phyloP scores from a whole-genome alignment of 2,797 vertebrate genomes.

The Enteromius radiatus region DNA sequence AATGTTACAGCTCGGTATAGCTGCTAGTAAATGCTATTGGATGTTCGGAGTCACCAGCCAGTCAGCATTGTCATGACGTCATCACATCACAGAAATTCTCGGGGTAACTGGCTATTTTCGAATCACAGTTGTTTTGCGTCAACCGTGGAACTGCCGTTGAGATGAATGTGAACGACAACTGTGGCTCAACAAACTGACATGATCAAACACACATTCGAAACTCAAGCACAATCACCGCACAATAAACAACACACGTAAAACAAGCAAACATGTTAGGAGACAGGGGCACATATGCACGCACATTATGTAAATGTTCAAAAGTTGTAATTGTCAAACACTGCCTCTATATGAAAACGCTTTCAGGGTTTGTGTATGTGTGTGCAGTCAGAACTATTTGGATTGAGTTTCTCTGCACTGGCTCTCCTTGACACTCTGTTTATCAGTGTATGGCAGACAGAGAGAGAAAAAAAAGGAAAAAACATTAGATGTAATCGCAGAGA shows the following conservation, averaged over 20 bases:
- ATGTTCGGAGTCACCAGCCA: neutral
- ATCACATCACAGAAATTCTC: neutral
- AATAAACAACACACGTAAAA: slow-evolving; percentile 29
- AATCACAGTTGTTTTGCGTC: slow-evolving; percentile 6
- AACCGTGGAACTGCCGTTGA: neutral
- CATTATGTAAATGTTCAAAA: slow-evolving; percentile 38
- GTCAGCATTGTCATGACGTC: neutral
- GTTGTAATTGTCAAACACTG: slow-evolving; percentile 33
- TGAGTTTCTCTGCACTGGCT: slow-evolving; percentile 55
- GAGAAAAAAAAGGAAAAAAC: slow-evolving; percentile 19
- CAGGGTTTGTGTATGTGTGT: slow-evolving; percentile 26
- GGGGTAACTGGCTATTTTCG: neutral
- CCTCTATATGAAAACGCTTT: slow-evolving; percentile 9
- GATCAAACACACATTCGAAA: slow-evolving; percentile 1
- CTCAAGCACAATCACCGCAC: slow-evolving; percentile 15
- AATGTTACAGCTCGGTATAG: neutral
- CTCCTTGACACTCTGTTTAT: slow-evolving; percentile 59
- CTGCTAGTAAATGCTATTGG: neutral
- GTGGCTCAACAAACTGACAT: slow-evolving; percentile 14
- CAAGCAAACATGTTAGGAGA: slow-evolving; percentile 33
- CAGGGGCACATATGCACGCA: neutral
- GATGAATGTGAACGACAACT: neutral
- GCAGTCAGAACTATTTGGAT: slow-evolving; percentile 50
- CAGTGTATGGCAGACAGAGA: slow-evolving; percentile 49
- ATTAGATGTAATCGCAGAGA: slow-evolving; percentile 48